Percentiles rank a stretch among this genome's conserved stretches.
Evolutionary conservation across 2,113 vertebrate species (phyloP).

Genomic region (Nasalis larvatus): DNA sequence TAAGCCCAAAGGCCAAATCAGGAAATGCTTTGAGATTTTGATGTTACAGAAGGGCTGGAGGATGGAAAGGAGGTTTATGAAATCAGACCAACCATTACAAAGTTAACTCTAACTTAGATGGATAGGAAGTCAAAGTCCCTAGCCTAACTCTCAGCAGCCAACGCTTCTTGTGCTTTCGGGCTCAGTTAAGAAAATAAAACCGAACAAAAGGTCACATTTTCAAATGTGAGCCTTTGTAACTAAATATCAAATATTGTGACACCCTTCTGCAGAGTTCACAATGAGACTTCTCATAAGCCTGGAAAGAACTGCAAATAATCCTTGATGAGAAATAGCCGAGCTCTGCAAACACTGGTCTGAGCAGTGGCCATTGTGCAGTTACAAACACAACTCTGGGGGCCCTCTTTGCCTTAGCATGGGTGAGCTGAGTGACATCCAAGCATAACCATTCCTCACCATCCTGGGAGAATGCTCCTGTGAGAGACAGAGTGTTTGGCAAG

Average conservation of each 20-base stretch:
- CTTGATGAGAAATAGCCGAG: neutral
- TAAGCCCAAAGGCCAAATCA: slow-evolving; percentile 13
- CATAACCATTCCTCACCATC: neutral
- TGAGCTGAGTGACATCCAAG: neutral
- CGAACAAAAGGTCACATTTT: slow-evolving; percentile 9
- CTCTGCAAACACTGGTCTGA: neutral
- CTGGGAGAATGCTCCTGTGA: neutral
- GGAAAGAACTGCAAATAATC: neutral
- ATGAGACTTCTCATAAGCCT: neutral
- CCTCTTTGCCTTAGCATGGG: neutral
- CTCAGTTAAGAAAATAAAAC: slow-evolving; percentile 44
- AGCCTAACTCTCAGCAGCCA: neutral
- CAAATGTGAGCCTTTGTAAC: neutral
- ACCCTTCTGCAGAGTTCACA: neutral
- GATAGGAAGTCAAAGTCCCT: neutral
- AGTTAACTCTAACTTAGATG: neutral
- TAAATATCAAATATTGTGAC: neutral
- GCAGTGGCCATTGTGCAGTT: neutral
- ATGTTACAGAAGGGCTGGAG: neutral
- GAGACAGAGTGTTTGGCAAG: neutral
- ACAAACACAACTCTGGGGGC: neutral
- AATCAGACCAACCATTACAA: neutral
- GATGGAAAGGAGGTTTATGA: neutral
- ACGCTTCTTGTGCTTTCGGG: neutral
- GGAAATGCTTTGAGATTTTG: slow-evolving; percentile 20